Base-by-base conservation (phyloP, 2,888 invertebrate genomes). In the Cactoblastis cactorum region DNA sequence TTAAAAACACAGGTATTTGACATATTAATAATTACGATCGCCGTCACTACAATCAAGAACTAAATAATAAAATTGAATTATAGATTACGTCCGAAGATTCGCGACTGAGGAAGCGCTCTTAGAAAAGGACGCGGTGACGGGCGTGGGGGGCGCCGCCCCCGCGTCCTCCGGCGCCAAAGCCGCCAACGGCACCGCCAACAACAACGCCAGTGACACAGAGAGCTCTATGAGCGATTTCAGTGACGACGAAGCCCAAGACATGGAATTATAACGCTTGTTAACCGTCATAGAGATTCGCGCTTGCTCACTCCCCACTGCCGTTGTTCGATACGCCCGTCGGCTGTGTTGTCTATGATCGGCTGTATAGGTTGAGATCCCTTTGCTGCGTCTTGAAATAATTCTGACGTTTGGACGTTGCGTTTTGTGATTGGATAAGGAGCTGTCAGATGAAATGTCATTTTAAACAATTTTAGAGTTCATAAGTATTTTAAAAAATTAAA, bases 141-240 rank as follows among this genome's bases (percentile, higher is more conserved):
- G 91, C 61, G 91, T 92, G 73, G 92, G 92, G 48, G 93, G 94
- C 62, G 94, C 94, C 62, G 95, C 97, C 71, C 95, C 96, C 71
- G 97, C 98, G 79, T 95, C 96, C 57, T 96, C 97, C 70, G 96
- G 96, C 71, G 95, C 97, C 79, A 97, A 97, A 90, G 95, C 97
- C 52, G 94, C 96, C 82, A 97, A 97, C 85, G 83, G 83, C 43
- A 56, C 59, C 35, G 69, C 72, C 28, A 64, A 67, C 56, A 64
- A 67, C 55, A 74, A 91, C 70, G 92, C 93, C 69, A 96, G 96
- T 69, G 98, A 98, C 77, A 96, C 97, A 63, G 98, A 98, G 87
- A 97, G 97, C 71, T 98, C 98, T 65, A 98, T 99, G 98, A 98
- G 97, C 79, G 98, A 98, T 79, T 99, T 98, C 91, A 97, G 97